Percentiles rank a stretch among this genome's conserved stretches.
Conservation (phyloP, 2,888 invertebrate species). For the Pheosia tremula region DNA sequence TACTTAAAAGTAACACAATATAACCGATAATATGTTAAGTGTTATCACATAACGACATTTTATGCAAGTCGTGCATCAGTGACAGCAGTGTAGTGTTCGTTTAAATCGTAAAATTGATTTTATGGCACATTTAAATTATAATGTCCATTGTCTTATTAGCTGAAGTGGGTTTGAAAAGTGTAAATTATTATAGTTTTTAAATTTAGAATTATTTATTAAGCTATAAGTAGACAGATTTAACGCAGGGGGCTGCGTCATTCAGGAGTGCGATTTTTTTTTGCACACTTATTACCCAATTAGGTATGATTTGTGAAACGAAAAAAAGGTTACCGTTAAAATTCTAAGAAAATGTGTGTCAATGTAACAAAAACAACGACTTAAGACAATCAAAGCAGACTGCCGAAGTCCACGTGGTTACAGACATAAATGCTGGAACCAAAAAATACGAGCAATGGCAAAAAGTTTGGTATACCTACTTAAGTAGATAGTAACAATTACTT, state of each 20-base stretch:
- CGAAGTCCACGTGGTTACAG: not conserved
- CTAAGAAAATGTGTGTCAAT: too few species aligned
- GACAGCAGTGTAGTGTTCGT: slow-evolving; percentile 21
- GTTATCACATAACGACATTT: slow-evolving; percentile 26
- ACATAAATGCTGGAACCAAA: not conserved
- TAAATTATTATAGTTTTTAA: not conserved
- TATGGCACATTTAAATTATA: slow-evolving; percentile 6
- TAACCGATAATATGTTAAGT: slow-evolving; percentile 5
- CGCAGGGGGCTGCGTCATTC: not conserved
- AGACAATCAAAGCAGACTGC: not conserved
- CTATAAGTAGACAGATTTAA: too few species aligned
- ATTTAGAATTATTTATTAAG: too few species aligned
- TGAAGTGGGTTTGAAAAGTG: not conserved
- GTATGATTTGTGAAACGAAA: too few species aligned
- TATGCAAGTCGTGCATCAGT: slow-evolving; percentile 26
- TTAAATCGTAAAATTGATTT: slow-evolving; percentile 17
- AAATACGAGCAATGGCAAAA: not conserved
- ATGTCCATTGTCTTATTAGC: not conserved
- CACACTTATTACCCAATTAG: too few species aligned
- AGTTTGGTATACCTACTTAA: too few species aligned
- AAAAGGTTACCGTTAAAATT: too few species aligned
- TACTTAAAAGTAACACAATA: slow-evolving; percentile 31
- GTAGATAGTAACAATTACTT: too few species aligned
- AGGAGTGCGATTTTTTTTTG: too few species aligned
- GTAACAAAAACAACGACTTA: too few species aligned